A percentile compares a stretch with the other conserved stretches of the same genome.
Evolutionary conservation across 2,888 invertebrate species (phyloP).

Genomic region (Campopleginae sp.): DNA sequence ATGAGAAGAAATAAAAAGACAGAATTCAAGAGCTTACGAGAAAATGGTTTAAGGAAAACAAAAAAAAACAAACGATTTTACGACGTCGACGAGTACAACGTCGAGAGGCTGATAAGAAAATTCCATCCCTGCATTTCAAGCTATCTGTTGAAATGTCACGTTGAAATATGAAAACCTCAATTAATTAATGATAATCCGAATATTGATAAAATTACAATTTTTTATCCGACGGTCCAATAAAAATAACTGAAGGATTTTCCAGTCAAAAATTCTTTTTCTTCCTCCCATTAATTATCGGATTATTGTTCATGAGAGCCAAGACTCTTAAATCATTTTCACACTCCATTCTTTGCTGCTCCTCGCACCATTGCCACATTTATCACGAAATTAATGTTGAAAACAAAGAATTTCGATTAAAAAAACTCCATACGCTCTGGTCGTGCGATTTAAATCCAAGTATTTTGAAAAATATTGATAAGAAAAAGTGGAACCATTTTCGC

Average conservation of each 20-base stretch:
- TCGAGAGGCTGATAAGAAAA: not conserved
- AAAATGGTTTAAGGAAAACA: constrained; percentile 10
- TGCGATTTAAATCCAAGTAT: not conserved
- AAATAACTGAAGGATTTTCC: too few species aligned
- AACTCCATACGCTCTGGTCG: not conserved
- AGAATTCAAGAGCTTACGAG: not conserved
- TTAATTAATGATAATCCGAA: too few species aligned
- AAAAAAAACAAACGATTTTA: constrained; percentile 32
- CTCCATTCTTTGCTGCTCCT: too few species aligned
- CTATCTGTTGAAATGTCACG: not conserved
- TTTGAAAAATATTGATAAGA: not conserved
- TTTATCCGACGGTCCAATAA: too few species aligned
- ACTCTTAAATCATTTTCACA: too few species aligned
- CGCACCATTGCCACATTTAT: not conserved
- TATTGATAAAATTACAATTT: too few species aligned
- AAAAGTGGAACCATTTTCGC: not conserved
- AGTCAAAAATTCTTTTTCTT: too few species aligned
- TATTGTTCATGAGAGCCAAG: too few species aligned
- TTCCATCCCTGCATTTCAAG: not conserved
- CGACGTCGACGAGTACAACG: constrained; percentile 1
- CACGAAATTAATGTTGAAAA: not conserved
- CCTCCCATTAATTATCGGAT: too few species aligned
- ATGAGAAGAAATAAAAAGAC: not conserved
- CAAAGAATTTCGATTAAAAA: not conserved
- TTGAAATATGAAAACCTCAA: not conserved